These are phyloP conservation scores for Globicephala melas DNA, from an alignment of 2,113 vertebrate species.

Conservation along the genomic window DNA sequence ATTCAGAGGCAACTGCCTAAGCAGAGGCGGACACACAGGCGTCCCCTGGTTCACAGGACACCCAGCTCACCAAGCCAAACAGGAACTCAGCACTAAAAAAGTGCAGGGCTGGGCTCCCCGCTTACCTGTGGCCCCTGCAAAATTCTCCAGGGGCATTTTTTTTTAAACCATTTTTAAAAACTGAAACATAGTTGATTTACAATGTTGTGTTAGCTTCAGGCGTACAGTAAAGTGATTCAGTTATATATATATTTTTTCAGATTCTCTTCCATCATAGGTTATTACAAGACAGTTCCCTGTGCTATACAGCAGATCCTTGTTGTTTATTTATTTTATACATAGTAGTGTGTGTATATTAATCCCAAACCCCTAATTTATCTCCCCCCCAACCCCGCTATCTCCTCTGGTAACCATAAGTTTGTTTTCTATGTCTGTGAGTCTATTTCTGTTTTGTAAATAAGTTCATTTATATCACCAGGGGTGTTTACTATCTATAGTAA, in stretches of 20 bases:
- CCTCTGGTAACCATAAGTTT: neutral
- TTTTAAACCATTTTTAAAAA: neutral
- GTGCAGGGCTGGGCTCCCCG: accelerated
- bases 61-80: accelerated
- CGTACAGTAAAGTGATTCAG: neutral
- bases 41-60: accelerated
- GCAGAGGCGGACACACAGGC: neutral
- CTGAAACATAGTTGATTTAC: neutral
- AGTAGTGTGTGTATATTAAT: neutral
- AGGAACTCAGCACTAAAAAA: accelerated
- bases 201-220: neutral
- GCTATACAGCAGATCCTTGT: neutral
- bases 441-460: neutral
- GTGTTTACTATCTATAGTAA: accelerated
- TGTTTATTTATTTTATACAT: neutral
- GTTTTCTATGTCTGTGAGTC: neutral
- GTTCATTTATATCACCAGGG: neutral
- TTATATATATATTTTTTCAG: neutral
- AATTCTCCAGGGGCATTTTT: neutral
- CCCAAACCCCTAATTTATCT: neutral
- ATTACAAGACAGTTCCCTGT: neutral
- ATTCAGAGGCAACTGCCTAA: neutral
- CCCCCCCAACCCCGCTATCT: neutral
- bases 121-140: accelerated
- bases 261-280: neutral